Evolutionary conservation across 2,888 invertebrate genomes (phyloP).

Genomic region (Drosophila antonietae): DNA sequence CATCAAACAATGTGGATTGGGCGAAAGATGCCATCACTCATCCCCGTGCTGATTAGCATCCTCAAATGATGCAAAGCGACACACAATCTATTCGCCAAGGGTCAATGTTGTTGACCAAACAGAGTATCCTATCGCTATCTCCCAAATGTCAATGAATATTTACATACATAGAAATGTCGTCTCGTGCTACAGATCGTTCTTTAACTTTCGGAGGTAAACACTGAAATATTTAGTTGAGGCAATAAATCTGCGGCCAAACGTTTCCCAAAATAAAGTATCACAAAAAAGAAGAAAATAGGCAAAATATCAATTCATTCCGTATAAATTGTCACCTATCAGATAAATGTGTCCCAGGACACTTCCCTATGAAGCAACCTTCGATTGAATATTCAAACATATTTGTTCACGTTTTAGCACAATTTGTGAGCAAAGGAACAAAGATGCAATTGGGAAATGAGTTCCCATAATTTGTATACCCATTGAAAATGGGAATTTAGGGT

Average conservation of each 20-base stretch:
- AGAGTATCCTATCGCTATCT: constrained; percentile 7
- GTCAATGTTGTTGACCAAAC: constrained; percentile 45
- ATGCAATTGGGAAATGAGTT: constrained; percentile 36
- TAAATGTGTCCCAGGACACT: constrained; percentile 32
- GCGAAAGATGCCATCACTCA: constrained; percentile 39
- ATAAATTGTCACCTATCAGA: constrained; percentile 10
- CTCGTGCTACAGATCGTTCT: background rate
- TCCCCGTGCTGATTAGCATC: constrained; percentile 32
- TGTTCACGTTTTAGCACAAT: constrained; percentile 30
- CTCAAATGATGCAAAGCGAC: constrained; percentile 33
- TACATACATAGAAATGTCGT: constrained; percentile 57
- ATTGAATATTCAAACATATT: constrained; percentile 44
- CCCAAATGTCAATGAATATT: constrained; percentile 34
- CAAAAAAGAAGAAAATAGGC: constrained; percentile 52
- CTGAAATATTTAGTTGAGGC: constrained; percentile 44
- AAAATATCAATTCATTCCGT: constrained; percentile 50
- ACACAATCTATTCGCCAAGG: constrained; percentile 29
- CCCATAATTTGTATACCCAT: constrained; percentile 1
- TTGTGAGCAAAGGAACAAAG: constrained; percentile 21
- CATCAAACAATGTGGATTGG: background rate
- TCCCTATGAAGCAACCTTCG: constrained; percentile 15
- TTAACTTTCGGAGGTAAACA: constrained; percentile 19
- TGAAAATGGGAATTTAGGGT: too few relatives aligned
- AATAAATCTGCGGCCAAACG: constrained; percentile 75
- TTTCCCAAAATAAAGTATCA: constrained; percentile 54